Evolutionary conservation across 2,797 vertebrate genomes (phyloP).

Genomic region (Ptychobarbus kaznakovi): DNA sequence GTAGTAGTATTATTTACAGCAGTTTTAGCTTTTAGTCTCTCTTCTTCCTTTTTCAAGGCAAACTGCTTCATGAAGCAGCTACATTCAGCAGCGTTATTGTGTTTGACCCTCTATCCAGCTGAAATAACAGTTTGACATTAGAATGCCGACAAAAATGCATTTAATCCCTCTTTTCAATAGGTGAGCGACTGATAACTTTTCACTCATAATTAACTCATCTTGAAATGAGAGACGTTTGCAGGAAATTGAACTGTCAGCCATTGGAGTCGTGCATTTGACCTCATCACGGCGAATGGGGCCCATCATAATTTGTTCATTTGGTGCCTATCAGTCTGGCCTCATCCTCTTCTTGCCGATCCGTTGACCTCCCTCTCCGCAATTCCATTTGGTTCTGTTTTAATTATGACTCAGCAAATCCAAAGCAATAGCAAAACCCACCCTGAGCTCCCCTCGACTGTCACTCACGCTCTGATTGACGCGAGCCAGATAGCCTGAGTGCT

Average conservation of each 20-base stretch:
- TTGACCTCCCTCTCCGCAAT: slow-evolving; percentile 96
- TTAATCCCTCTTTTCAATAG: slow-evolving; percentile 85
- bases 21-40: not conserved
- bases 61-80: slow-evolving; percentile 63
- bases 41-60: not conserved
- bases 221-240: slow-evolving; percentile 99
- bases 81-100: slow-evolving; percentile 79
- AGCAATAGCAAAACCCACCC: slow-evolving; percentile 92
- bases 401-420: slow-evolving; percentile 92
- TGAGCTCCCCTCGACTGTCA: slow-evolving; percentile 93
- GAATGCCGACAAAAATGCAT: slow-evolving; percentile 89
- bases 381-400: slow-evolving; percentile 93
- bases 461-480: slow-evolving; percentile 91
- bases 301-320: slow-evolving; percentile 99
- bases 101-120: slow-evolving; percentile 83
- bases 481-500: slow-evolving; percentile 85
- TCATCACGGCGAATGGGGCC: slow-evolving; percentile 99
- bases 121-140: slow-evolving; percentile 99
- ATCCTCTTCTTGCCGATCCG: slow-evolving; percentile 90
- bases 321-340: slow-evolving; percentile 98
- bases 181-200: slow-evolving; percentile 99
- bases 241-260: slow-evolving; percentile 99
- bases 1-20: not conserved
- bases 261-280: slow-evolving; percentile 99
- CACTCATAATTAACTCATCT: slow-evolving; percentile 99